Evolutionary conservation across 2,113 vertebrate species (phyloP).

Genomic region (Pyxicephalus adspersus): DNA sequence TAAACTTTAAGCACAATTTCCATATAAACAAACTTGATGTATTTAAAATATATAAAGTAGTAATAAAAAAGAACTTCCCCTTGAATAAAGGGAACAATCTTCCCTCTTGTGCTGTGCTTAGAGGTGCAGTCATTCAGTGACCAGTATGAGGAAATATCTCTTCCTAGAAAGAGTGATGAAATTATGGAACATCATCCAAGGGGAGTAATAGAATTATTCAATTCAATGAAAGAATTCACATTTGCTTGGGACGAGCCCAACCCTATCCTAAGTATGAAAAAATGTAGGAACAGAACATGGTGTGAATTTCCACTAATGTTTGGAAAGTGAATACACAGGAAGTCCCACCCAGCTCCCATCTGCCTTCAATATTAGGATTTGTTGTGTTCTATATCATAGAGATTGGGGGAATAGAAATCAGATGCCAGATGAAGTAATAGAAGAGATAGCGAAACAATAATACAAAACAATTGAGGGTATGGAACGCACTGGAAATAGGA

Average conservation of each 20-base stretch:
- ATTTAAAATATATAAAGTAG: no score
- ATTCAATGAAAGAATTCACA: constrained; percentile 32
- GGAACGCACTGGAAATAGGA: no score
- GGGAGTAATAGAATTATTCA: background rate
- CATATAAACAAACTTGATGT: no score
- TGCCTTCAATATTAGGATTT: constrained; percentile 22
- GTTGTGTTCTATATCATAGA: background rate
- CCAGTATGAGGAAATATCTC: background rate
- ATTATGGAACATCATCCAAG: background rate
- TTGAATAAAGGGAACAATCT: no score
- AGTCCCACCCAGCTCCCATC: constrained; percentile 22
- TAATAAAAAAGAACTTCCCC: no score
- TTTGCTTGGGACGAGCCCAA: constrained; percentile 23
- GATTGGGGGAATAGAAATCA: background rate
- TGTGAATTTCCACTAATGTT: constrained; percentile 33
- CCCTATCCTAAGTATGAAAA: constrained; percentile 23
- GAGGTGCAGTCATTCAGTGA: background rate
- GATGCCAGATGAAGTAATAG: no score
- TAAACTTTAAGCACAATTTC: no score
- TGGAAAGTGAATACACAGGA: constrained; percentile 13
- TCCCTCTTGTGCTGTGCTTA: no score
- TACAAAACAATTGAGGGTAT: no score
- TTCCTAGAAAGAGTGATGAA: background rate
- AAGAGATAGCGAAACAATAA: no score
- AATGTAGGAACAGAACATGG: constrained; percentile 27